Conservation (phyloP, 2,797 vertebrate genomes). For the Cossypha niveicapilla region DNA sequence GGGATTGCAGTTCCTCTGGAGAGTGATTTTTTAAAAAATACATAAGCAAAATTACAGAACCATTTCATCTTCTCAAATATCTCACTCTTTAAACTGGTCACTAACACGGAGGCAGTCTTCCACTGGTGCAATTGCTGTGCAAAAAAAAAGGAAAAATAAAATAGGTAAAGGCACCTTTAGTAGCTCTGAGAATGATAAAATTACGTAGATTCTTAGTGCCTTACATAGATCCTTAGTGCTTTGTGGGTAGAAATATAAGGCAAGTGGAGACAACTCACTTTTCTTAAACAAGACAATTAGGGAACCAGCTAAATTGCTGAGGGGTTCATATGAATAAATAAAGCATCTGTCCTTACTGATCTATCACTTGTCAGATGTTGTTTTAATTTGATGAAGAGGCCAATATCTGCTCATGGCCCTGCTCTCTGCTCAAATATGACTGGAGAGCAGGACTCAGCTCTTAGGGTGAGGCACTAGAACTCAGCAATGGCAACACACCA, state of each 20-base stretch:
- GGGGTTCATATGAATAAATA: conserved; percentile 33
- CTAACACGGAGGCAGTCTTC: background rate
- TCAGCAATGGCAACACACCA: background rate
- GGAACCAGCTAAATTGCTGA: conserved; percentile 17
- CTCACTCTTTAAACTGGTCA: background rate
- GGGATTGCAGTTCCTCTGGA: background rate
- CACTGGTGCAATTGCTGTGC: background rate
- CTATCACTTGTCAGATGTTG: conserved; percentile 29
- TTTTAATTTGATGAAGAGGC: background rate
- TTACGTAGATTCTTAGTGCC: background rate
- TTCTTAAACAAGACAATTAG: background rate
- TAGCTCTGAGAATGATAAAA: background rate
- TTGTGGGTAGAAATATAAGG: background rate
- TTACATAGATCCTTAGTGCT: background rate
- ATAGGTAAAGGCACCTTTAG: background rate
- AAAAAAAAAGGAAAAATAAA: background rate
- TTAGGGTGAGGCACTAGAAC: background rate
- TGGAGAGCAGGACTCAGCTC: background rate
- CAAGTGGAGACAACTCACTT: background rate
- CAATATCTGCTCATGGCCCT: background rate
- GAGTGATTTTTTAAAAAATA: background rate
- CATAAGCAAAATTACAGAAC: background rate
- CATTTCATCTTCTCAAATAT: background rate
- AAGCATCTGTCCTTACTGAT: background rate
- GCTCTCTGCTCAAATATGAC: background rate